Base-by-base conservation (phyloP, 2,888 invertebrate genomes). In the Dendrolimus houi region DNA sequence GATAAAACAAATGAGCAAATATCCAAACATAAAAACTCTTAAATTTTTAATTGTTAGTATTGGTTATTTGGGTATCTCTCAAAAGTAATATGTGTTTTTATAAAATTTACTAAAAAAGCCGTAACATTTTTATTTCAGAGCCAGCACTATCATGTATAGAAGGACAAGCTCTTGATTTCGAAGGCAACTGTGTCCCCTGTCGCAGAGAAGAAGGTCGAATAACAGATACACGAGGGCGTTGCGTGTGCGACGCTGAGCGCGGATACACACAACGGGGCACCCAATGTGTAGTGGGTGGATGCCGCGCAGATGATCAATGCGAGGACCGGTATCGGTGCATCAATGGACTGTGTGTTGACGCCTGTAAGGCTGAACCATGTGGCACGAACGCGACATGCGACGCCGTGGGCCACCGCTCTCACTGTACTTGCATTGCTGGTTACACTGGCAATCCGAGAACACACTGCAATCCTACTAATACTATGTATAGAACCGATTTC, bases 131-230 rank as follows among this genome's bases (percentile, higher is more conserved):
- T 29, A 54, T 64, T 69, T 59, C 69, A 88, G 88, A 75, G 58
- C 82, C 79, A 85, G 93, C 56, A 82, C 93, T 72, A 92, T 96
- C 62, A 93, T 97, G 97, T 75, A 93, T 95, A 64, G 94, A 94
- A 8, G 95, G 95, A 56, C 94, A 94, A 68, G 96, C 95, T 1
- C 90, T 96, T 9, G 94, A 96, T 74, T 92, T 94, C 53, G 93
- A 94, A 67, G 96, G 96, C 56, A 94, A 95, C 71, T 97, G 97
- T 72, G 92, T 94, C 8, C 94, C 94, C 1, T 97, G 97, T 72
- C 89, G 91, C 12, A 86, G 91, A 41, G 93, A 94, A 61, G 93
- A 94, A 64, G 97, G 97, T 2, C 94, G 94, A 73, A 93, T 94
- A 60, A 90, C 96, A 40, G 95, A 96, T 69, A 93, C 94, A 57